Conservation (phyloP, 1,140 invertebrate species). For the Listronotus oregonensis region DNA sequence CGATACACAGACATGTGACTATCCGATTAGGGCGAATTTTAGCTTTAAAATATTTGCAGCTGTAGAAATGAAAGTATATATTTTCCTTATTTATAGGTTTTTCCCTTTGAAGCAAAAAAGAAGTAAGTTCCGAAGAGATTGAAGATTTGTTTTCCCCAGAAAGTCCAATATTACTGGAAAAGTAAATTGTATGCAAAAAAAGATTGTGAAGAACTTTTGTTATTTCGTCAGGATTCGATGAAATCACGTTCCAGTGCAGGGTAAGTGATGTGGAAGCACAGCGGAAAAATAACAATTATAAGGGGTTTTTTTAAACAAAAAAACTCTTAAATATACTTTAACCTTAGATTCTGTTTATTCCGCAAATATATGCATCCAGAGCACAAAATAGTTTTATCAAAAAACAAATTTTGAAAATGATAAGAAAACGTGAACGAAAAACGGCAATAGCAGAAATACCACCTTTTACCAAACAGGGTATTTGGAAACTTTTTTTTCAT, state of each 20-base stretch:
- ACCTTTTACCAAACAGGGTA: slow-evolving; percentile 79
- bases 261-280: slow-evolving; percentile 25
- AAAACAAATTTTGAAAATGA: slow-evolving; percentile 71
- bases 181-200: slow-evolving; percentile 67
- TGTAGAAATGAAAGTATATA: too few species aligned
- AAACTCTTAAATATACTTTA: too few species aligned
- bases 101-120: slow-evolving; percentile 68
- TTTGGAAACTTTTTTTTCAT: slow-evolving; percentile 67
- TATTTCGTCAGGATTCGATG: slow-evolving; percentile 58
- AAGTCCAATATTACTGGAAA: slow-evolving; percentile 70
- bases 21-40: too few species aligned
- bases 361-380: slow-evolving; percentile 78
- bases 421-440: slow-evolving; percentile 66
- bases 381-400: slow-evolving; percentile 73
- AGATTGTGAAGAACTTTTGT: slow-evolving; percentile 59
- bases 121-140: slow-evolving; percentile 63
- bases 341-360: slow-evolving; percentile 71
- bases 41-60: too few species aligned
- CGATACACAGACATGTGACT: too few species aligned
- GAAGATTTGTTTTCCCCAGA: slow-evolving; percentile 75
- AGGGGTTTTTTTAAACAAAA: neutral
- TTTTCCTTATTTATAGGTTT: slow-evolving; percentile 61
- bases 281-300: neutral
- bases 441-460: slow-evolving; percentile 69
- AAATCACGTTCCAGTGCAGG: slow-evolving; percentile 37